phyloP scores from a whole-genome alignment of 2,888 invertebrate genomes.

The Fabriciana adippe region DNA sequence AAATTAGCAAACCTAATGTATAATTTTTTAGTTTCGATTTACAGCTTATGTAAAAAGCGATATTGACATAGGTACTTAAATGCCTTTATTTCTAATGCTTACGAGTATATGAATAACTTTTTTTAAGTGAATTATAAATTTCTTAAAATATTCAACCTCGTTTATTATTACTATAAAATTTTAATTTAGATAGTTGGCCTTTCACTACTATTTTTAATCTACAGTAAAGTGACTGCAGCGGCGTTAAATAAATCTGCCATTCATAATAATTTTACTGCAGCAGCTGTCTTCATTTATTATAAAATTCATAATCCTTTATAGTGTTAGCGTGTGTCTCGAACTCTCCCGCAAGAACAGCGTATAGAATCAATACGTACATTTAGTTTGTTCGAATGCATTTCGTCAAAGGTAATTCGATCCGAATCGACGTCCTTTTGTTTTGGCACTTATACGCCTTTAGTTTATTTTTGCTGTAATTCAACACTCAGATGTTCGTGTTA shows the following conservation, averaged over 20 bases:
- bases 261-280: constrained; percentile 26
- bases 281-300: constrained; percentile 37
- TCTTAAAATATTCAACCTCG: neutral
- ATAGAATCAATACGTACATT: constrained; percentile 51
- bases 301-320: constrained; percentile 40
- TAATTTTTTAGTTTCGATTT: too few species aligned
- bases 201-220: neutral
- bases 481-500: constrained; percentile 70
- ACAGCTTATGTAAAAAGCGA: too few species aligned
- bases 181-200: neutral
- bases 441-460: constrained; percentile 79
- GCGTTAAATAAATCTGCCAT: constrained; percentile 23
- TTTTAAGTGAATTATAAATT: neutral
- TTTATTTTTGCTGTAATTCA: constrained; percentile 73
- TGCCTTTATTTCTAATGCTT: too few species aligned
- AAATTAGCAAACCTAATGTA: too few species aligned
- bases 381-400: constrained; percentile 69
- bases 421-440: constrained; percentile 75
- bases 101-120: too few species aligned
- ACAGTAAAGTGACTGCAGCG: neutral
- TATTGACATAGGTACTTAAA: too few species aligned
- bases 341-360: constrained; percentile 32
- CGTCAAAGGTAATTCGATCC: constrained; percentile 78
- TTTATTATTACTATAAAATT: neutral
- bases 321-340: constrained; percentile 35